These are phyloP conservation scores for Batillaria attramentaria DNA, from an alignment of 1,140 invertebrate species.

Conservation along the genomic window DNA sequence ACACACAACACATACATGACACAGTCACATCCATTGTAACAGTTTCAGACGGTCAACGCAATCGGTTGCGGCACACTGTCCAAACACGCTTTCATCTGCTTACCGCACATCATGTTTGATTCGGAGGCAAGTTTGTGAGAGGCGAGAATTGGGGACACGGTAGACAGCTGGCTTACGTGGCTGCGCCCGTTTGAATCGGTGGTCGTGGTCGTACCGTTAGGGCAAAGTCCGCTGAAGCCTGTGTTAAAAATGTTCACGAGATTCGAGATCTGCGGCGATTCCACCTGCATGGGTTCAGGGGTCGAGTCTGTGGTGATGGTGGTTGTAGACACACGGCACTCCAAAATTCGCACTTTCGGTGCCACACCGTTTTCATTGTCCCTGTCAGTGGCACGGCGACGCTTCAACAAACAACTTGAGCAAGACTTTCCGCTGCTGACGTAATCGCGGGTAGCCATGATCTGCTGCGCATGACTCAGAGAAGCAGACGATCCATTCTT, in stretches of 20 bases:
- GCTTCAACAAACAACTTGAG: slow-evolving; percentile 18
- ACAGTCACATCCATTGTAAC: not conserved
- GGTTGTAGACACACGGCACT: not conserved
- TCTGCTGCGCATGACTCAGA: slow-evolving; percentile 22
- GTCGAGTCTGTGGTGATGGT: not conserved
- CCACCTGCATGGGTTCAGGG: slow-evolving; percentile 55
- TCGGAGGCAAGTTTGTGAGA: slow-evolving; percentile 24
- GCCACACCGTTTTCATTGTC: slow-evolving; percentile 7
- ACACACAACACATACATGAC: slow-evolving; percentile 9
- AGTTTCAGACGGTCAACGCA: slow-evolving; percentile 51
- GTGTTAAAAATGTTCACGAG: slow-evolving; percentile 67
- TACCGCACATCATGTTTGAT: slow-evolving; percentile 40
- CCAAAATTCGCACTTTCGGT: slow-evolving; percentile 22
- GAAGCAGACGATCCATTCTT: slow-evolving; percentile 14
- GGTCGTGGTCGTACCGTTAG: no score
- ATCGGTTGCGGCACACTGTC: slow-evolving; percentile 51
- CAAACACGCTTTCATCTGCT: slow-evolving; percentile 45
- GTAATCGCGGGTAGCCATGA: slow-evolving; percentile 31
- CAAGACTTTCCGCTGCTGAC: slow-evolving; percentile 42
- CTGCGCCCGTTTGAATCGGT: no score
- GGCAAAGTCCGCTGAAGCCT: slow-evolving; percentile 62
- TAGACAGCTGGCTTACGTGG: not conserved
- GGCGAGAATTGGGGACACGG: slow-evolving; percentile 1
- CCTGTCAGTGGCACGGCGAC: slow-evolving; percentile 22
- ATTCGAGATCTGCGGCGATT: slow-evolving; percentile 60